Evolutionary conservation across 2,113 vertebrate genomes (phyloP), one percentile per base, ranked within the genome.

Genomic region (Numenius arquata): DNA sequence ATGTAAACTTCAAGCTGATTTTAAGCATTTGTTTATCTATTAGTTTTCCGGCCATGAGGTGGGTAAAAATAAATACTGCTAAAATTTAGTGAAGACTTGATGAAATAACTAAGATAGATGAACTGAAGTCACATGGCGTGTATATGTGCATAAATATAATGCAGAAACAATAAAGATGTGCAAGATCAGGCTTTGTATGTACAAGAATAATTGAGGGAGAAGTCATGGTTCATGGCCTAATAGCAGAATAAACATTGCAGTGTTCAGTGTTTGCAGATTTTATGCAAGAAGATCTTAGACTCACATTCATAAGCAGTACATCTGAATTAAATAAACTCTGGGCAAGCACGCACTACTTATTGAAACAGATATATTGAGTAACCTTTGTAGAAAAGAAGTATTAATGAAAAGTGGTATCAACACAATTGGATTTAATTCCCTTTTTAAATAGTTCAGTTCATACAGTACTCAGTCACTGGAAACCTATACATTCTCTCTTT

Each of bases 1-100:
- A 81, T 85, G 38, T 73, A 91, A 97, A 91, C 65, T 85, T 91
- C 48, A 82, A 81, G 68, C 86, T 88, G 53, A 61, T 88, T 83
- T 81, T 80, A 82, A 85, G 59, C 32, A 77, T 77, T 85, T 90
- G 55, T 79, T 94, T 92, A 26, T 50, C 82, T 79, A 59, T 83
- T 77, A 88, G 75, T 81, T 10, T 63, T 93, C 30, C 12, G 59
- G 16, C 43, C 66, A 78, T 3, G 30, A 86, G 12, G 59, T 58
- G 25, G 22, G 16, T 82, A 79, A 88, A 87, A 96, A 86, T 34
- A 90, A 70, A 90, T 63, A 53, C 47, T 52, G 45, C 47, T 91
- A 75, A 79, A 89, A 87, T 91, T 93, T 58, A 61, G 34, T 61
- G 62, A 26, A 81, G 79, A 47, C 38, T 94, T 62, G 50, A 88